Percentiles rank a stretch among this genome's conserved stretches.
phyloP scores from a whole-genome alignment of 2,113 vertebrate species.

The Edolisoma coerulescens region DNA sequence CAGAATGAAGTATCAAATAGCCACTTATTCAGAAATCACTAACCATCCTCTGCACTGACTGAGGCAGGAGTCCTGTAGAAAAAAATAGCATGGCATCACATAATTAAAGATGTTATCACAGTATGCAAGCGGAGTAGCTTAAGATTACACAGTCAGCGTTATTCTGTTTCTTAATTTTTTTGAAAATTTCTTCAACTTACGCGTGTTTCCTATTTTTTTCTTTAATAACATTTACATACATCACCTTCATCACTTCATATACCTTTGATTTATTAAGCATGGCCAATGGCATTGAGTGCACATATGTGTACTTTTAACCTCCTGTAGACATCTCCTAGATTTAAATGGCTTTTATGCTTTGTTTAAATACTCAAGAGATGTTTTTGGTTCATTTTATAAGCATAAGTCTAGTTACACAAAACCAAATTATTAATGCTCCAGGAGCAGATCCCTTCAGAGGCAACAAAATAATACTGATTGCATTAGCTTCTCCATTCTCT shows the following conservation, averaged over 20 bases:
- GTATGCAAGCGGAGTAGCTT: not conserved
- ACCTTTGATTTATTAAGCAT: not conserved
- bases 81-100: constrained; percentile 56
- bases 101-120: constrained; percentile 51
- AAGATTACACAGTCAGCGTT: not conserved
- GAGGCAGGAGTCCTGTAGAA: constrained; percentile 45
- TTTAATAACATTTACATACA: not conserved
- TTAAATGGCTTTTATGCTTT: not conserved
- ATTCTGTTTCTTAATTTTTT: not conserved
- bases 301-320: not conserved
- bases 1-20: constrained; percentile 24
- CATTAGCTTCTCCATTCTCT: not conserved
- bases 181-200: not conserved
- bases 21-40: constrained; percentile 54
- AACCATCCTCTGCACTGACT: constrained; percentile 57
- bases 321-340: not conserved
- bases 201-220: not conserved
- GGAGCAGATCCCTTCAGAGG: not conserved
- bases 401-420: not conserved
- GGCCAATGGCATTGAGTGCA: not conserved
- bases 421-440: not conserved
- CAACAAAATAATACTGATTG: not conserved
- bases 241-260: not conserved
- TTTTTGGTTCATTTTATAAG: not conserved
- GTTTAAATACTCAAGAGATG: not conserved